These are phyloP conservation scores for Autographa gamma DNA, from an alignment of 2,888 invertebrate genomes.

Conservation along the genomic window DNA sequence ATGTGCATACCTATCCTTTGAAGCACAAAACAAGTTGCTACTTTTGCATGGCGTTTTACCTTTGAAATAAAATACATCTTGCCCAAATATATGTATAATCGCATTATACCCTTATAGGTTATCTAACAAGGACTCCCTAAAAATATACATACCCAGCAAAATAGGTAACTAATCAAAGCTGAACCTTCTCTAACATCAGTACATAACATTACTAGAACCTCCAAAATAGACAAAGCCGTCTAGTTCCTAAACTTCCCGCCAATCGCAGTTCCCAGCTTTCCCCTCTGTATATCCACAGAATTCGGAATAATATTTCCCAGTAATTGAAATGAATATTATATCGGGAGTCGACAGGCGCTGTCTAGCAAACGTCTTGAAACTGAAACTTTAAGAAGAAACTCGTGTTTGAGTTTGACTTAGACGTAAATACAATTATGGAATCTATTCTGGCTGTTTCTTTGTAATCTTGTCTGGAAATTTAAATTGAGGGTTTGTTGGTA, in stretches of 20 bases:
- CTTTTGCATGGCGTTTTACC: too few species aligned
- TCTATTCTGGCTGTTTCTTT: background rate
- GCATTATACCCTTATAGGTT: too few species aligned
- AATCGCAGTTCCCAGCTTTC: background rate
- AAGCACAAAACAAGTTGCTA: too few species aligned
- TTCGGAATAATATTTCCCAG: constrained; percentile 27
- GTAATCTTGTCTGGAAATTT: background rate
- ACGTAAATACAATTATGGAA: constrained; percentile 3
- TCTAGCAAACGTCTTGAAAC: constrained; percentile 16
- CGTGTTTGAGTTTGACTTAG: constrained; percentile 10
- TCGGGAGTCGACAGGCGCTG: constrained; percentile 39
- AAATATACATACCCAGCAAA: too few species aligned
- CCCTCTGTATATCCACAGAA: constrained; percentile 10
- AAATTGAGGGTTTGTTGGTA: background rate
- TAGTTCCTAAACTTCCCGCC: background rate
- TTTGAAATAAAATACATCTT: too few species aligned
- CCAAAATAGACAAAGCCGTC: background rate
- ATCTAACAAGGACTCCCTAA: too few species aligned
- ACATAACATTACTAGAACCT: background rate
- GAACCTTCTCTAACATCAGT: background rate
- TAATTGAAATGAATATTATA: constrained; percentile 53
- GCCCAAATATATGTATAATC: too few species aligned
- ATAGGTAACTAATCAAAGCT: background rate
- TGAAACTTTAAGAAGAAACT: constrained; percentile 24
- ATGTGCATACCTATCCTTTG: too few species aligned